Evolutionary conservation across 2,888 invertebrate species (phyloP).

Genomic region (Neelides folsomi): DNA sequence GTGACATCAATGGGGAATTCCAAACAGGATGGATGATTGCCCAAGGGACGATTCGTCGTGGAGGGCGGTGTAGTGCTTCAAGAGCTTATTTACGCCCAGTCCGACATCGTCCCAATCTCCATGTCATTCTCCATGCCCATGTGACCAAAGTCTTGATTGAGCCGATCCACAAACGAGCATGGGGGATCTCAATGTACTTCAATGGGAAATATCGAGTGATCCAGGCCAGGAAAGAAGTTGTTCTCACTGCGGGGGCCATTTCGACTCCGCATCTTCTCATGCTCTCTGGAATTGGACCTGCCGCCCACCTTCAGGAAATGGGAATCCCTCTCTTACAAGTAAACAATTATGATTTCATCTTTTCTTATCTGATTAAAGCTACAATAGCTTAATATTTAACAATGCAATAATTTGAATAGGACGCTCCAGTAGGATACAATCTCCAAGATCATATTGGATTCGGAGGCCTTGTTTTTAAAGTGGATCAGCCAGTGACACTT

Average conservation of each 20-base stretch:
- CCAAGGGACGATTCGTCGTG: slow-evolving; percentile 47
- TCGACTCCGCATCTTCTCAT: slow-evolving; percentile 87
- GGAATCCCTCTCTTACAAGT: slow-evolving; percentile 38
- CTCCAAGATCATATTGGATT: slow-evolving; percentile 79
- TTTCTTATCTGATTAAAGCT: not conserved
- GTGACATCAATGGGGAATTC: slow-evolving; percentile 73
- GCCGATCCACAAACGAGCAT: slow-evolving; percentile 54
- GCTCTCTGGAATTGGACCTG: slow-evolving; percentile 65
- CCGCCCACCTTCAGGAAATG: slow-evolving; percentile 33
- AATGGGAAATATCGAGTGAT: slow-evolving; percentile 59
- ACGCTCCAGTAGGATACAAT: slow-evolving; percentile 70
- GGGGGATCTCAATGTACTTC: slow-evolving; percentile 67
- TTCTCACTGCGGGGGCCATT: slow-evolving; percentile 77
- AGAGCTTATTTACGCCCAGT: slow-evolving; percentile 76
- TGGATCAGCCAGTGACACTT: slow-evolving; percentile 64
- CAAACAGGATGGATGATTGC: slow-evolving; percentile 83
- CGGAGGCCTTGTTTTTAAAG: slow-evolving; percentile 69
- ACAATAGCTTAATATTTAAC: not conserved
- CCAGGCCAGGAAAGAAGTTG: slow-evolving; percentile 69
- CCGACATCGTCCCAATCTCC: slow-evolving; percentile 63
- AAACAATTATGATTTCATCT: not conserved
- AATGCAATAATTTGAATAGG: slow-evolving; percentile 43
- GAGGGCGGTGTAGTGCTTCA: slow-evolving; percentile 73
- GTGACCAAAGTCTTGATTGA: slow-evolving; percentile 59
- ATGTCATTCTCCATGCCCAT: slow-evolving; percentile 68